A percentile compares a stretch with the other conserved stretches of the same genome.
These are phyloP conservation scores for Eublepharis macularius DNA, from an alignment of 2,113 vertebrate species.

Conservation along the genomic window DNA sequence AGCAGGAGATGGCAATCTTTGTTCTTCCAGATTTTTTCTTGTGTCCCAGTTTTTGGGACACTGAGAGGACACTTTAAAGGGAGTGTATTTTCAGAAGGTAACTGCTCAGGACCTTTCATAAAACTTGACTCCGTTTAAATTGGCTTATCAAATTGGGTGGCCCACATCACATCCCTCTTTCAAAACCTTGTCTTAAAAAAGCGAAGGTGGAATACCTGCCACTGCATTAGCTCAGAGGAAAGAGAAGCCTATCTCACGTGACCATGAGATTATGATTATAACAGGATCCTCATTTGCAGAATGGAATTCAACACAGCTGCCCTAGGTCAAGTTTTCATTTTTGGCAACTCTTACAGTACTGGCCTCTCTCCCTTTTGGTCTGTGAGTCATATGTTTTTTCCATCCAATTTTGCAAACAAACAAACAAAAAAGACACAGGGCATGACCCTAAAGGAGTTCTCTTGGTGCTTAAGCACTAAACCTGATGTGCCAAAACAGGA, in stretches of 20 bases:
- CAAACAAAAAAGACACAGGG: too few species aligned
- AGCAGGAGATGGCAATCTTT: neutral
- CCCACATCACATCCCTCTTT: neutral
- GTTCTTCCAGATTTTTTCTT: neutral
- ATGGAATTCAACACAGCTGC: neutral
- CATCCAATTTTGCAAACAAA: too few species aligned
- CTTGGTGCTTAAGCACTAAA: neutral
- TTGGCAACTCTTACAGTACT: too few species aligned
- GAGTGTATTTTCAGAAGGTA: neutral
- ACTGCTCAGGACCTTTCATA: neutral
- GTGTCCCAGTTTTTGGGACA: neutral
- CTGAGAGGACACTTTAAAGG: neutral
- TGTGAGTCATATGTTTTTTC: too few species aligned
- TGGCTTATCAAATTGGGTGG: neutral
- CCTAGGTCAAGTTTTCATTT: too few species aligned
- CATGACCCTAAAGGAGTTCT: neutral
- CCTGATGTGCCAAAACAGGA: neutral
- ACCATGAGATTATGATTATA: accelerated
- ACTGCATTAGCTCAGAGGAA: too few species aligned
- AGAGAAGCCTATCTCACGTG: too few species aligned
- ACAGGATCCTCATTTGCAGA: neutral
- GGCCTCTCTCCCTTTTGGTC: too few species aligned
- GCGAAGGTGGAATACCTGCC: neutral
- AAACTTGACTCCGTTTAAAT: neutral
- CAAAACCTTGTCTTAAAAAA: neutral